Base-by-base conservation (phyloP, 2,797 vertebrate genomes). In the Malacoraja senta region DNA sequence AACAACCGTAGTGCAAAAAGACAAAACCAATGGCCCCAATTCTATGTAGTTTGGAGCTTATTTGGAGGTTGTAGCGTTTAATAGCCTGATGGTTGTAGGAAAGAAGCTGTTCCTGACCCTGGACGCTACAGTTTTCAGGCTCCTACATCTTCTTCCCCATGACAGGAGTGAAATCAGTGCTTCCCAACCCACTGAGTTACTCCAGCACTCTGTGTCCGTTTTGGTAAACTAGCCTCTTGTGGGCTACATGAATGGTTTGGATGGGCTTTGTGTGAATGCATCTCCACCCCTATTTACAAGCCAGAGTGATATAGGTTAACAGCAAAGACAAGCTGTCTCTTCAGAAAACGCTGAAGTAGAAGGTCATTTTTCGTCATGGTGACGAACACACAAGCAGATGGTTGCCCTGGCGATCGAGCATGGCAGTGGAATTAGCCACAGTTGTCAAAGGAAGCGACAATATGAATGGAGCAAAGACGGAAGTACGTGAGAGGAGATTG, bases 291-390 rank as follows among this genome's bases (percentile, higher is more conserved):
- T 76, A 53, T 53, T 44, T 53, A 53, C 71, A 74, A 72, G 90
- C 90, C 72, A 72, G 63, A 74, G 71, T 76, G 90, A 88, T 92
- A 68, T 92, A 68, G 32, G 90, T 76, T 92, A 92, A 76, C 90
- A 76, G 72, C 24, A 26, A 92, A 76, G 90, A 29, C 68, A 92
- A 71, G 76, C 90, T 91, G 88, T 38, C 88, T 91, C 65, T 74
- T 91, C 26, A 26, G 38, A 32, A 32, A 72, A 65, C 72, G 65
- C 88, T 92, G 90, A 92, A 92, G 76, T 92, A 92, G 90, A 92
- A 92, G 90, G 90, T 92, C 90, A 92, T 76, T 76, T 92, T 92
- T 92, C 90, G 90, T 92, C 90, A 92, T 92, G 26, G 90, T 92
- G 90, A 92, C 90, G 90, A 92, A 76, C 53, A n/a, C 71, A 92